phyloP scores from a whole-genome alignment of 2,797 vertebrate genomes.

The Euphonia xanthogaster region DNA sequence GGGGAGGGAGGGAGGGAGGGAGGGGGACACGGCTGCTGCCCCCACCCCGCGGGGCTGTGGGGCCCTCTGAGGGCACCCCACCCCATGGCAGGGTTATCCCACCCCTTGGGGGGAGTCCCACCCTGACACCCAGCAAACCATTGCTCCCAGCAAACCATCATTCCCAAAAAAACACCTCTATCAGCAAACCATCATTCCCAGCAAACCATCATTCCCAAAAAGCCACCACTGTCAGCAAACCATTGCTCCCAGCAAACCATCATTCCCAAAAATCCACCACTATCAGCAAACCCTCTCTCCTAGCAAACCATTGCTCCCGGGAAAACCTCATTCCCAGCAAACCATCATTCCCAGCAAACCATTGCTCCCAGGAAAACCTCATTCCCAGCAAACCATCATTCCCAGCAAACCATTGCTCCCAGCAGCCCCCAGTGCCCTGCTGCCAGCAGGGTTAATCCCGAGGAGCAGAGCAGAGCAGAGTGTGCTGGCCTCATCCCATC shows the following conservation, averaged over 20 bases:
- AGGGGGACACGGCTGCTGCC: accelerated
- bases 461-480: not conserved
- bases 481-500: not conserved
- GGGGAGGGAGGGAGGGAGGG: not conserved
- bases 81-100: not conserved
- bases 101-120: not conserved
- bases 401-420: accelerated
- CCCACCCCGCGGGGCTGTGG: not conserved
- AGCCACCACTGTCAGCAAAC: no score
- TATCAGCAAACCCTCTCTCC: not conserved
- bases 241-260: no score
- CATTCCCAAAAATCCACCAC: no score
- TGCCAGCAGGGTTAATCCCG: not conserved
- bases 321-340: not conserved
- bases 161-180: no score
- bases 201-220: no score
- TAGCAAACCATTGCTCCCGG: accelerated
- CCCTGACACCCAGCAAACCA: not conserved
- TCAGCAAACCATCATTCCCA: no score
- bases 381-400: accelerated
- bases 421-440: accelerated
- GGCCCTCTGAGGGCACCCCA: not conserved
- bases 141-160: accelerated
- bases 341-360: no score
- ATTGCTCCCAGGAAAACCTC: accelerated